These are phyloP conservation scores for Lutjanus erythropterus DNA, from an alignment of 2,113 vertebrate genomes.

Conservation along the genomic window DNA sequence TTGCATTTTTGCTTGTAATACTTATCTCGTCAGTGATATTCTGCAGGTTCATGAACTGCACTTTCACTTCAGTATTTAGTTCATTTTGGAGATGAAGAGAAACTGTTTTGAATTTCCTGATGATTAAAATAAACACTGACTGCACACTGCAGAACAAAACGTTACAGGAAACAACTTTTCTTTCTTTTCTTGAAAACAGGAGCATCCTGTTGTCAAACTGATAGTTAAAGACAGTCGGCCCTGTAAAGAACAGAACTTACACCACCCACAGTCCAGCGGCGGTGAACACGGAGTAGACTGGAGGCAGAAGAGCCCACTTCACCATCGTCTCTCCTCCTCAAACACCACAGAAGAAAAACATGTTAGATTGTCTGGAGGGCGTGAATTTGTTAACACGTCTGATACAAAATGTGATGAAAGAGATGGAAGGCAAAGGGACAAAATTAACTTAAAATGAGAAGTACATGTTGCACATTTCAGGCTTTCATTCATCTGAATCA, in stretches of 20 bases:
- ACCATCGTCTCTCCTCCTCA: slow-evolving; percentile 78
- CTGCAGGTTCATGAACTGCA: too few relatives aligned
- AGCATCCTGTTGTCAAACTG: not conserved
- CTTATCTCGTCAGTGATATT: not conserved
- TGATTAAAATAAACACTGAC: too few relatives aligned
- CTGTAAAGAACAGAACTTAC: slow-evolving; percentile 84
- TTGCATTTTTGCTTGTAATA: too few relatives aligned
- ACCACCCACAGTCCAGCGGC: slow-evolving; percentile 92
- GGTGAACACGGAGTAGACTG: slow-evolving; percentile 87
- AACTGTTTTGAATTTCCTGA: too few relatives aligned
- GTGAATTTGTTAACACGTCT: not conserved
- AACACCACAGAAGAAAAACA: too few relatives aligned
- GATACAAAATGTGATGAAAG: not conserved
- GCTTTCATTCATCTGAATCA: not conserved
- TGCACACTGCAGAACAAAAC: not conserved
- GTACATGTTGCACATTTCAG: not conserved
- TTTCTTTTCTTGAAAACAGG: too few relatives aligned
- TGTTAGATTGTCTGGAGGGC: not conserved
- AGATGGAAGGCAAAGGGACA: not conserved
- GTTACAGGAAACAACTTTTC: not conserved
- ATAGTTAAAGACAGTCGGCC: not conserved
- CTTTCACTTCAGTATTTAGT: too few relatives aligned
- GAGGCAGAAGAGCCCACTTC: slow-evolving; percentile 92
- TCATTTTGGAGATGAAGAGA: too few relatives aligned
- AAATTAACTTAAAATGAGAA: not conserved